Conservation (phyloP, 2,113 vertebrate genomes). For the Philantomba maxwellii region DNA sequence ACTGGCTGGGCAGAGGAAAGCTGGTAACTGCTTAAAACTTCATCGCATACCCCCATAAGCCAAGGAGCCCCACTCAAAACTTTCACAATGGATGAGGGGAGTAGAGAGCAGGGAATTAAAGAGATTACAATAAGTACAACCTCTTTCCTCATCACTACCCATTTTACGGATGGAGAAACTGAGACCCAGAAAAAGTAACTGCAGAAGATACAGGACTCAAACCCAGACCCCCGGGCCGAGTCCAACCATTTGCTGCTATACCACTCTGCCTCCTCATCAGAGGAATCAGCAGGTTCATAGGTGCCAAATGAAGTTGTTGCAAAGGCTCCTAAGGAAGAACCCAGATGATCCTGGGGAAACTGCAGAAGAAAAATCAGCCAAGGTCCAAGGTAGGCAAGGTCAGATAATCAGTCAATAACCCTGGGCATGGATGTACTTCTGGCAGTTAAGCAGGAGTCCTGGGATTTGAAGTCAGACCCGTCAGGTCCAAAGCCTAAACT, state of each 20-base stretch:
- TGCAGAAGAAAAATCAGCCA: slow-evolving; percentile 8
- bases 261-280: neutral
- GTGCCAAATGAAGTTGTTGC: neutral
- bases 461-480: neutral
- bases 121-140: neutral
- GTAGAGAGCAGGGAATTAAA: neutral
- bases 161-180: slow-evolving; percentile 26
- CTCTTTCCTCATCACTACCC: neutral
- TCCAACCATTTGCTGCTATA: neutral
- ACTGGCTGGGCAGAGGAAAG: neutral
- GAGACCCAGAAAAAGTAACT: slow-evolving; percentile 4
- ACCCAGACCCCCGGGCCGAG: neutral
- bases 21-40: slow-evolving; percentile 7
- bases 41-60: neutral
- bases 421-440: neutral
- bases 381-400: neutral
- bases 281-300: neutral
- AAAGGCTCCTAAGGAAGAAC: slow-evolving; percentile 23
- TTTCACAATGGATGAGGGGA: neutral
- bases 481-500: neutral
- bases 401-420: neutral
- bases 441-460: neutral
- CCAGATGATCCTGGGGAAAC: neutral
- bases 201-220: neutral
- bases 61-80: neutral